Evolutionary conservation across 2,888 invertebrate species (phyloP).

Genomic region (Sylvicola cinctus): DNA sequence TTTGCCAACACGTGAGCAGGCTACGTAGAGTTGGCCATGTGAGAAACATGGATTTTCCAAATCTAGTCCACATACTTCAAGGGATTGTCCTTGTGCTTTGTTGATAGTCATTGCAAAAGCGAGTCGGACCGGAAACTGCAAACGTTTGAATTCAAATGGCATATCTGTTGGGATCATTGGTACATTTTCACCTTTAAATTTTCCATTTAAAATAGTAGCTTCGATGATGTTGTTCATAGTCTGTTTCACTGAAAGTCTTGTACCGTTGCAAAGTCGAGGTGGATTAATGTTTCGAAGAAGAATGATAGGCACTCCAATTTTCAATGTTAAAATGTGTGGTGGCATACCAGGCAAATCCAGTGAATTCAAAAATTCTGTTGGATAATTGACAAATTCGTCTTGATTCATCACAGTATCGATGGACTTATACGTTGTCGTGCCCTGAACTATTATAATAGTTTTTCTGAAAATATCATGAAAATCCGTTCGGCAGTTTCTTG

Average conservation of each 20-base stretch:
- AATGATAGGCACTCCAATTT: constrained; percentile 12
- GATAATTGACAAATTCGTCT: constrained; percentile 8
- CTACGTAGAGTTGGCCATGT: constrained; percentile 13
- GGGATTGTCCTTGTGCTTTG: constrained; percentile 14
- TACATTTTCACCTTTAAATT: constrained; percentile 10
- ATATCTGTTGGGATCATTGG: constrained; percentile 15
- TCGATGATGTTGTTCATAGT: no score
- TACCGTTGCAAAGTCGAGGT: constrained; percentile 12
- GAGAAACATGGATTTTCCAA: constrained; percentile 11
- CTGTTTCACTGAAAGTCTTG: constrained; percentile 5
- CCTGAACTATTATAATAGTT: no score
- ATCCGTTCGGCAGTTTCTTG: no score
- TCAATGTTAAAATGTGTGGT: constrained; percentile 10
- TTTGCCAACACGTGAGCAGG: constrained; percentile 8
- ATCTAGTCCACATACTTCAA: constrained; percentile 10
- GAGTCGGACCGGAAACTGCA: constrained; percentile 12
- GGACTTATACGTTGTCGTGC: constrained; percentile 7
- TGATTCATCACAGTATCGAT: constrained; percentile 7
- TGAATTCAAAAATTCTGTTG: constrained; percentile 9
- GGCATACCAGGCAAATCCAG: constrained; percentile 9
- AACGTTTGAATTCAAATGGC: constrained; percentile 13
- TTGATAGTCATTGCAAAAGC: constrained; percentile 14
- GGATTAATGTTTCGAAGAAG: constrained; percentile 12
- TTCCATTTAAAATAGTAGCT: constrained; percentile 10
- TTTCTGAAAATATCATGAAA: no score